phyloP scores from a whole-genome alignment of 2,888 invertebrate species.

The Baccha elongata region DNA sequence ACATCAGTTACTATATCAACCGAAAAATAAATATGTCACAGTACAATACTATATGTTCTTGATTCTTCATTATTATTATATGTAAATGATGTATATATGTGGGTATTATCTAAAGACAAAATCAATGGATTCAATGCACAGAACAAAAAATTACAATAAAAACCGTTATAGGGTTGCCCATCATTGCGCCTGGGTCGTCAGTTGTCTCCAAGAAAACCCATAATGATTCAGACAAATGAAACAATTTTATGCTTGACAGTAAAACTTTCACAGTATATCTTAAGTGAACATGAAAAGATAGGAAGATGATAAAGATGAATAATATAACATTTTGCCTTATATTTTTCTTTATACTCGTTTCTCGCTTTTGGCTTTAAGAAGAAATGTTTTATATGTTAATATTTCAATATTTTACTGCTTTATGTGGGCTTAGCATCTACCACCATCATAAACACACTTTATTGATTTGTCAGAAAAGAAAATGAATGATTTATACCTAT shows the following conservation, averaged over 20 bases:
- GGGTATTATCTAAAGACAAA: background rate
- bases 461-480: conserved; percentile 12
- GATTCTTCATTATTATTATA: too few relatives aligned
- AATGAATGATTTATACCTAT: conserved; percentile 6
- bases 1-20: too few relatives aligned
- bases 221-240: background rate
- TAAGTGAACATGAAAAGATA: conserved; percentile 1
- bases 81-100: too few relatives aligned
- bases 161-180: background rate
- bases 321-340: conserved; percentile 21
- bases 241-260: conserved; percentile 8
- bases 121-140: background rate
- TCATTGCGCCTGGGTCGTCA: background rate
- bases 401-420: too few relatives aligned
- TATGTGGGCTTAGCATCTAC: too few relatives aligned
- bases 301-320: background rate
- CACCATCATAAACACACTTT: conserved; percentile 2
- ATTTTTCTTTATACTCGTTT: too few relatives aligned
- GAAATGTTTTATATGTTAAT: conserved; percentile 25
- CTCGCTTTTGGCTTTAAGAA: background rate
- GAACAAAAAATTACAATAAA: background rate
- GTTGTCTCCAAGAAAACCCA: background rate
- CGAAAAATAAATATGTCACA: too few relatives aligned
- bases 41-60: too few relatives aligned
- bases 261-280: conserved; percentile 13